phyloP scores from a whole-genome alignment of 2,797 vertebrate species.

The Anniella stebbinsi region DNA sequence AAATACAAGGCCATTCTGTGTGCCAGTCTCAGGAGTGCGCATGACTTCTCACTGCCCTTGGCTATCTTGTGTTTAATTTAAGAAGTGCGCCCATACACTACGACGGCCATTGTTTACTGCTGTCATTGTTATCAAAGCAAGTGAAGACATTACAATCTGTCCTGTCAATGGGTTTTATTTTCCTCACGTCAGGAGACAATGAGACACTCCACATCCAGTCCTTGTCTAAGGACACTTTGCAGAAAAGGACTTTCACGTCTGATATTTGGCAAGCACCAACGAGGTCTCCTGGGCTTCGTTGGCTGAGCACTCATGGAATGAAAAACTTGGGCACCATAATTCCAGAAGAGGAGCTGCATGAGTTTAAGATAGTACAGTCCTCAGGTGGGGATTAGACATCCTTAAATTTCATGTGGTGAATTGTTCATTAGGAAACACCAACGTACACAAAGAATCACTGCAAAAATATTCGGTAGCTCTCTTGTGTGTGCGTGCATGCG shows the following conservation, averaged over 20 bases:
- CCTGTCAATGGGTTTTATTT: conserved; percentile 73
- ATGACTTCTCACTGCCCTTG: conserved; percentile 71
- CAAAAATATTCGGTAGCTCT: neutral
- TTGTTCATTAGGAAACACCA: neutral
- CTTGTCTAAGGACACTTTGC: conserved; percentile 71
- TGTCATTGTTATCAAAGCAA: conserved; percentile 76
- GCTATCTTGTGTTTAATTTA: conserved; percentile 78
- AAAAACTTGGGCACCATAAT: conserved; percentile 3
- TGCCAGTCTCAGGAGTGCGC: conserved; percentile 59
- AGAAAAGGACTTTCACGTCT: conserved; percentile 71
- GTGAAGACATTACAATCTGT: conserved; percentile 74
- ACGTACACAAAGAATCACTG: neutral
- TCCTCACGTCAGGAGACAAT: conserved; percentile 69
- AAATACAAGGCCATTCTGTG: conserved; percentile 55
- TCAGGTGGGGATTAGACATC: neutral
- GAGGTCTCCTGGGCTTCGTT: neutral
- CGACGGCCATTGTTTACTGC: conserved; percentile 74
- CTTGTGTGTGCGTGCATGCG: too few relatives aligned
- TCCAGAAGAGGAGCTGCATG: neutral
- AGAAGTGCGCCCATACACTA: conserved; percentile 72
- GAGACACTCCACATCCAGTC: conserved; percentile 66
- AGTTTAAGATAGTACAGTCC: neutral
- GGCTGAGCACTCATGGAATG: conserved; percentile 2
- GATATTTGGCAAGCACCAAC: conserved; percentile 63
- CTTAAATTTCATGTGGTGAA: neutral